Evolutionary conservation across 2,797 vertebrate species (phyloP).

Genomic region (Saxicola maurus): DNA sequence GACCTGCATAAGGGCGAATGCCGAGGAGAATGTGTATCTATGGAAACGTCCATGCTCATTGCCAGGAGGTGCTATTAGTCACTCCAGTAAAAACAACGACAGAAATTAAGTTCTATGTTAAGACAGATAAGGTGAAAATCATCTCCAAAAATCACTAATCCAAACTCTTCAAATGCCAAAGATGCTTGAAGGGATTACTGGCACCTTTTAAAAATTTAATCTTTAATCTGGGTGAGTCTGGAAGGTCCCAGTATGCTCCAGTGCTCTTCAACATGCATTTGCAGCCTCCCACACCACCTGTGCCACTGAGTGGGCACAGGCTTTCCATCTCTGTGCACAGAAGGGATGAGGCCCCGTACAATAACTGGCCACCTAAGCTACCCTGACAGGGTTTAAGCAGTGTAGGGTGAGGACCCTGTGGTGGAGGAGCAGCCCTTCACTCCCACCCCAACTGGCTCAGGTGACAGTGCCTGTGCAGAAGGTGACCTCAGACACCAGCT

Average conservation of each 20-base stretch:
- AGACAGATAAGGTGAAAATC: not conserved
- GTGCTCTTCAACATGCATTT: not conserved
- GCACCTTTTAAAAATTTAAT: not conserved
- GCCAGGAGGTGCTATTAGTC: not conserved
- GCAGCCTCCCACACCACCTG: not conserved
- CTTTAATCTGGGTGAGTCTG: not conserved
- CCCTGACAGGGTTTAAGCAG: not conserved
- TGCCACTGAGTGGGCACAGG: not conserved
- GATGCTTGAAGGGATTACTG: not conserved
- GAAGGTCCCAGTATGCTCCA: not conserved
- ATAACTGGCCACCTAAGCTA: not conserved
- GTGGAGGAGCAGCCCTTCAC: not conserved
- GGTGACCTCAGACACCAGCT: not conserved
- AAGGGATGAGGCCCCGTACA: not conserved
- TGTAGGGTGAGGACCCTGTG: not conserved
- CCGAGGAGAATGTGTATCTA: not conserved
- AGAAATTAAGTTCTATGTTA: not conserved
- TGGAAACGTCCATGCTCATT: not conserved
- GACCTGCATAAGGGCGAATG: not conserved
- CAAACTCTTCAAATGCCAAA: not conserved
- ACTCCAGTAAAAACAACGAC: not conserved
- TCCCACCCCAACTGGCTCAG: not conserved
- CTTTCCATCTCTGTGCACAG: rapidly evolving
- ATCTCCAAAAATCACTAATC: not conserved
- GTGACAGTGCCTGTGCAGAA: not conserved